These are phyloP conservation scores for Zoanthus sociatus DNA, from an alignment of 92 coral and sea anemone species.

Conservation along the genomic window DNA sequence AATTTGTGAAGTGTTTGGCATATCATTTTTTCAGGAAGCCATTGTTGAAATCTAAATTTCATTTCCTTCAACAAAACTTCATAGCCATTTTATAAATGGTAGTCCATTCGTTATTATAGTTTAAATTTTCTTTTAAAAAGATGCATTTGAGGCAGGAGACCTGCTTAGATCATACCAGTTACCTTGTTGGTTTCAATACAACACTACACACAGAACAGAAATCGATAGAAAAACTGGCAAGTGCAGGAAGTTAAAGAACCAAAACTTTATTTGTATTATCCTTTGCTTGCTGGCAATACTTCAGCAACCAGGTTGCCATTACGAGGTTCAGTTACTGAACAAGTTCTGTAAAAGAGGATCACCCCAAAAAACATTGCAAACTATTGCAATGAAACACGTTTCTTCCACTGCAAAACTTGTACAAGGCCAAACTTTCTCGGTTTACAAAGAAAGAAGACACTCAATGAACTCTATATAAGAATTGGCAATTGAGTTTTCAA, in stretches of 20 bases:
- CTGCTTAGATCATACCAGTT: slow-evolving; percentile 43
- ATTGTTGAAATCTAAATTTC: slow-evolving; percentile 5
- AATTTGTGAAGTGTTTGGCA: neutral
- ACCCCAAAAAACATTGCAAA: slow-evolving; percentile 46
- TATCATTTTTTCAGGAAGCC: neutral
- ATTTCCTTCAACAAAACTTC: neutral
- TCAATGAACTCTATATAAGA: neutral
- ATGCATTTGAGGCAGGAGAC: slow-evolving; percentile 21
- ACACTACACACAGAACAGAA: slow-evolving; percentile 45
- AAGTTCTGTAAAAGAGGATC: slow-evolving; percentile 10
- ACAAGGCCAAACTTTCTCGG: slow-evolving; percentile 17
- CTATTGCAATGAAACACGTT: slow-evolving; percentile 49
- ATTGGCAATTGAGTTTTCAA: neutral
- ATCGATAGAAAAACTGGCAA: slow-evolving; percentile 39
- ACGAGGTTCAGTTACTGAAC: slow-evolving; percentile 1
- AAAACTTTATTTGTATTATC: slow-evolving; percentile 36
- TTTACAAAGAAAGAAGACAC: slow-evolving; percentile 8
- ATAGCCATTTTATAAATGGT: neutral
- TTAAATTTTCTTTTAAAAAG: neutral
- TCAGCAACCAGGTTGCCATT: slow-evolving; percentile 18
- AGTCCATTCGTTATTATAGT: no score
- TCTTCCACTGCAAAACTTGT: slow-evolving; percentile 41
- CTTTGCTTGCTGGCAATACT: slow-evolving; percentile 35
- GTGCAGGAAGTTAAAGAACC: slow-evolving; percentile 43
- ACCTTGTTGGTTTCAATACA: slow-evolving; percentile 18